A percentile compares a stretch with the other conserved stretches of the same genome.
Evolutionary conservation across 35 echinoderm and acorn worm genomes (phyloP).

Genomic region (Chiridota heheva): DNA sequence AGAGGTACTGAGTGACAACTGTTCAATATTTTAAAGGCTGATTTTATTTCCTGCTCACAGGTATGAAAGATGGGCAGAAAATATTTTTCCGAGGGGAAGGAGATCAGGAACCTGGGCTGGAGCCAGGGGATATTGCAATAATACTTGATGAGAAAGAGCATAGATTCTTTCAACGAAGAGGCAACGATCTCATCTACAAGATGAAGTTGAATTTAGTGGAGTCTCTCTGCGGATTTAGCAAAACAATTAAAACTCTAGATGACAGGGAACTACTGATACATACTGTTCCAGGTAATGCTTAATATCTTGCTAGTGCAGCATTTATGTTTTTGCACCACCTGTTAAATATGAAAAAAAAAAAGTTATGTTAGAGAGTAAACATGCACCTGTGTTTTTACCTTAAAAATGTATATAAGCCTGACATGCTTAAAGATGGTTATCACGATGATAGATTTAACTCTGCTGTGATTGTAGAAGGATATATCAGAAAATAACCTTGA

Average conservation of each 20-base stretch:
- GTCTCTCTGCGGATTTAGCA: constrained; percentile 87
- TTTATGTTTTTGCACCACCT: neutral
- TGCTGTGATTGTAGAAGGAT: neutral
- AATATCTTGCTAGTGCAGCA: neutral
- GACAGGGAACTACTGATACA: constrained; percentile 70
- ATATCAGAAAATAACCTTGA: too few relatives aligned
- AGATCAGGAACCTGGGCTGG: constrained; percentile 90
- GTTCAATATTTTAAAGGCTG: too few relatives aligned
- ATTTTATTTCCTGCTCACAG: constrained; percentile 30
- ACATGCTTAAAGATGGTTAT: neutral
- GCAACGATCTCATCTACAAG: constrained; percentile 67
- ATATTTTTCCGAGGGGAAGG: constrained; percentile 87
- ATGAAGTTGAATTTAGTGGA: constrained; percentile 84
- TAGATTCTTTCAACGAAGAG: constrained; percentile 37
- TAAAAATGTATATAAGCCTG: neutral
- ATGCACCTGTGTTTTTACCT: neutral
- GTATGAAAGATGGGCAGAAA: constrained; percentile 97
- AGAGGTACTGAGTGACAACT: too few relatives aligned
- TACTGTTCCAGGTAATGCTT: constrained; percentile 66
- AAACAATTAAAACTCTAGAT: constrained; percentile 76
- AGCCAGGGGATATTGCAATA: constrained; percentile 95
- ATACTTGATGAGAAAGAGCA: constrained; percentile 91
- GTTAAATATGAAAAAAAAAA: neutral
- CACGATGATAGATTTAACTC: neutral
- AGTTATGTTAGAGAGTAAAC: neutral